Evolutionary conservation across 1,140 invertebrate species (phyloP), one percentile per base, ranked within the genome.

Genomic region (Carposina sasakii): DNA sequence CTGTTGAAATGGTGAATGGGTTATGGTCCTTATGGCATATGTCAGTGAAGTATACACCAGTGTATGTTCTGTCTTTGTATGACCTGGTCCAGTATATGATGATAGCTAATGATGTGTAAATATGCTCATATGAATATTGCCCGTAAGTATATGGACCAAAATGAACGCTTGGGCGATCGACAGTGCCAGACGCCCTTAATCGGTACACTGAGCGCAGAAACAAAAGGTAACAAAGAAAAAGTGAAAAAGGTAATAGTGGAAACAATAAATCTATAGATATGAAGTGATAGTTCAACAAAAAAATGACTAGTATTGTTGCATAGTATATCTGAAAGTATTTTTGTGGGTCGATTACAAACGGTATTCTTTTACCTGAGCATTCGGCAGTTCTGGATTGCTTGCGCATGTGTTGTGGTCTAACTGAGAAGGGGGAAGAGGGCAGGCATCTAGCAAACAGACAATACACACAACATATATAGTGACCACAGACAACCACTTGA

Each of bases 361-460:
- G 76, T 71, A 76, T 78, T 68, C 50, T 73, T 81, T 85, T 86
- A 86, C 85, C 85, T 86, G 85, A 78, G 82, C 72, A 77, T 76
- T 84, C 83, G 79, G 81, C 85, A 85, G 85, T 83, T 86, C 85
- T 85, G 78, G 83, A 85, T 82, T 85, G 83, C 85, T 86, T 81
- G 83, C 83, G 79, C 75, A 84, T 85, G 85, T 87, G 86, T 85
- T 87, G 86, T 88, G 87, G 87, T 88, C 88, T 89, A 88, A 88
- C 87, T 88, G 87, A 88, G 88, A 88, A 86, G 83, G 83, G 86
- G 88, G 87, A 86, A 87, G 87, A 87, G 87, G 87, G 87, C 88
- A 89, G 88, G 88, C 88, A 89, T 89, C 88, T 89, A 86, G 85
- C 85, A 85, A 86, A 84, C 85, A 86, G 79, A 86, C 83, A 86